phyloP scores from a whole-genome alignment of 2,888 invertebrate genomes.

The Stenurella melanura region DNA sequence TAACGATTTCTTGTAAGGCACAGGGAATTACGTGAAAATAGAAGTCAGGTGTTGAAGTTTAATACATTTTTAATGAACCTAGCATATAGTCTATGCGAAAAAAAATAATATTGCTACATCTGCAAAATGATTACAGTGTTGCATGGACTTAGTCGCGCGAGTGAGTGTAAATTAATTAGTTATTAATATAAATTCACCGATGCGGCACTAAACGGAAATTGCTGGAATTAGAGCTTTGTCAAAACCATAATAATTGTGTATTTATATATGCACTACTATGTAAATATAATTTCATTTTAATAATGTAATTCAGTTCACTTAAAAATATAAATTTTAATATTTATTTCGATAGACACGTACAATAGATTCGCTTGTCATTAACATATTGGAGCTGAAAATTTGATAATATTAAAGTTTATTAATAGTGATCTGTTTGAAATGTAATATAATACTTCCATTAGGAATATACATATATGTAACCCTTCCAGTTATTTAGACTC shows the following conservation, averaged over 20 bases:
- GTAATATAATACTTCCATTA: not conserved
- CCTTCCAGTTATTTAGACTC: too few species aligned
- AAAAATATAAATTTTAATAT: not conserved
- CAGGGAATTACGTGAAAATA: too few species aligned
- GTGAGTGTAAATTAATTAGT: not conserved
- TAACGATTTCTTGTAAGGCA: too few species aligned
- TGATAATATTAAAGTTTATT: not conserved
- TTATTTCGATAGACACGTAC: not conserved
- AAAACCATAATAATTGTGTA: not conserved
- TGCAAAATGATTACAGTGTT: too few species aligned
- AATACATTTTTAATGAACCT: too few species aligned
- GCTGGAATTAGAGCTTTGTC: not conserved
- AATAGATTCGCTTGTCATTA: not conserved
- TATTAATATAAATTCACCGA: slow-evolving; percentile 1
- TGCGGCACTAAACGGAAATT: not conserved
- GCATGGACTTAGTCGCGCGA: not conserved
- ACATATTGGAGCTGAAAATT: not conserved
- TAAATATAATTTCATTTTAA: slow-evolving; percentile 1
- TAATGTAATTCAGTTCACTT: not conserved
- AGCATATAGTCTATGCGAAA: too few species aligned
- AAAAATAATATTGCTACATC: too few species aligned
- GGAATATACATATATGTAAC: too few species aligned
- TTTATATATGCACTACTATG: not conserved
- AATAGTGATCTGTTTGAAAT: not conserved
- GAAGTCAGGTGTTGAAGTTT: too few species aligned